Conservation (phyloP, 1,140 invertebrate genomes). For the Odontomachus brunneus region DNA sequence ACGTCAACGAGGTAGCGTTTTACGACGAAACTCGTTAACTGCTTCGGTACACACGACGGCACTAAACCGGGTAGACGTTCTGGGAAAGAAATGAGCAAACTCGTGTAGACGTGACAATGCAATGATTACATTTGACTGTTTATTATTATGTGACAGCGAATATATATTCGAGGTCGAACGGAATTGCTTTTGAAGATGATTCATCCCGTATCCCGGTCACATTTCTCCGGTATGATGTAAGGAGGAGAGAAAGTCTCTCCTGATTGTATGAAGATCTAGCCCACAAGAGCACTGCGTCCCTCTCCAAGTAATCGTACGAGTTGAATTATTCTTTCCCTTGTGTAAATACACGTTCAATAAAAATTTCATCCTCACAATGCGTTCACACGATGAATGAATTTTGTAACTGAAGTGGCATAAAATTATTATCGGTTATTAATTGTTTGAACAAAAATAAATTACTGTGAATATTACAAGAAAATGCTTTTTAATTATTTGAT, state of each 20-base stretch:
- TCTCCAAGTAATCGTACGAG: not conserved
- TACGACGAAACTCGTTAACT: not conserved
- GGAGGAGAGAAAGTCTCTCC: slow-evolving; percentile 43
- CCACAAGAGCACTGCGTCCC: not conserved
- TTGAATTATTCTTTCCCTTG: slow-evolving; percentile 1
- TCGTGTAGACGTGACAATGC: not conserved
- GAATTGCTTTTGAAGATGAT: slow-evolving; percentile 9
- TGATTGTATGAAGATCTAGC: slow-evolving; percentile 23
- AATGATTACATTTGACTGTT: slow-evolving; percentile 5
- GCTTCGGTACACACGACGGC: not conserved
- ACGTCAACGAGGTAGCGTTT: slow-evolving; percentile 33
- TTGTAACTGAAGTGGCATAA: too few relatives aligned
- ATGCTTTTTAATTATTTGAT: too few relatives aligned
- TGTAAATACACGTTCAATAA: slow-evolving; percentile 8
- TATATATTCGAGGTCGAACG: not conserved
- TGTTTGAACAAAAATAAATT: too few relatives aligned
- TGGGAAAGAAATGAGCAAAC: slow-evolving; percentile 10
- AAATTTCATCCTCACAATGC: not conserved
- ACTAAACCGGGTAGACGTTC: not conserved
- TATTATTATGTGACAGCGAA: not conserved
- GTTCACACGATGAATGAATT: too few relatives aligned
- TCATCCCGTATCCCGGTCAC: slow-evolving; percentile 8
- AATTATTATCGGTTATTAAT: too few relatives aligned
- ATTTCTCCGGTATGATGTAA: slow-evolving; percentile 55
- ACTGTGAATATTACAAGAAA: too few relatives aligned